These are phyloP conservation scores for Tetramorium bicarinatum DNA, from an alignment of 2,888 invertebrate species.

Conservation along the genomic window DNA sequence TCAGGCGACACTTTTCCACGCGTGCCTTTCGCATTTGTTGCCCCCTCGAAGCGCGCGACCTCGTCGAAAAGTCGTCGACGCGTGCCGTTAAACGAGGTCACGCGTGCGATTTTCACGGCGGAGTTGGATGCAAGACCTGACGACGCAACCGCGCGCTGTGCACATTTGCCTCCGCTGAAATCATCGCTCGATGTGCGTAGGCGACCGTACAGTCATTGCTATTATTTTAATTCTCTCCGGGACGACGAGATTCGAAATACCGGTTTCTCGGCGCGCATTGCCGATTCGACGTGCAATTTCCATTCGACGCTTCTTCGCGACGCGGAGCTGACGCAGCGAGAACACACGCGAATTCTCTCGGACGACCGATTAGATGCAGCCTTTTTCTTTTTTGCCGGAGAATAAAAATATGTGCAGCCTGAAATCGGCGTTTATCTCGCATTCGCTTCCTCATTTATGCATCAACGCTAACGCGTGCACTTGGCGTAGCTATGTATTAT, in stretches of 20 bases:
- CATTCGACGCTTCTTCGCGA: neutral
- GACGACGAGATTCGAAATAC: neutral
- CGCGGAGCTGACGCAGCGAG: constrained; percentile 1
- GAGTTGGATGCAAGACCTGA: neutral
- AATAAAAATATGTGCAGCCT: neutral
- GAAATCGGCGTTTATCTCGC: constrained; percentile 18
- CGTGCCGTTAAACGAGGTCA: neutral
- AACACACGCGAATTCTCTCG: neutral
- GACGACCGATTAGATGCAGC: constrained; percentile 3
- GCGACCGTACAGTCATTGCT: neutral
- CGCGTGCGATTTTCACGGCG: constrained; percentile 32
- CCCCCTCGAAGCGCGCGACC: neutral
- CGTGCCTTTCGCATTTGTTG: neutral
- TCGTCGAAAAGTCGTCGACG: neutral
- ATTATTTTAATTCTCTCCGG: constrained; percentile 6
- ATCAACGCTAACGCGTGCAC: neutral
- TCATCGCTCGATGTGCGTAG: constrained; percentile 47
- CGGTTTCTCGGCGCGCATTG: constrained; percentile 6
- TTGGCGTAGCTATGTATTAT: constrained; percentile 6
- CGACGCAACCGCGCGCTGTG: neutral
- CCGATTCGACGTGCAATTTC: neutral
- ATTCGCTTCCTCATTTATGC: constrained; percentile 24
- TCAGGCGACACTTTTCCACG: neutral
- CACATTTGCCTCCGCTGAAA: constrained; percentile 37
- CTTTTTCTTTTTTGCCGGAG: neutral